Evolutionary conservation across 2,797 vertebrate species (phyloP), one percentile per base, ranked within the genome.

Genomic region (Crypturellus tataupa): DNA sequence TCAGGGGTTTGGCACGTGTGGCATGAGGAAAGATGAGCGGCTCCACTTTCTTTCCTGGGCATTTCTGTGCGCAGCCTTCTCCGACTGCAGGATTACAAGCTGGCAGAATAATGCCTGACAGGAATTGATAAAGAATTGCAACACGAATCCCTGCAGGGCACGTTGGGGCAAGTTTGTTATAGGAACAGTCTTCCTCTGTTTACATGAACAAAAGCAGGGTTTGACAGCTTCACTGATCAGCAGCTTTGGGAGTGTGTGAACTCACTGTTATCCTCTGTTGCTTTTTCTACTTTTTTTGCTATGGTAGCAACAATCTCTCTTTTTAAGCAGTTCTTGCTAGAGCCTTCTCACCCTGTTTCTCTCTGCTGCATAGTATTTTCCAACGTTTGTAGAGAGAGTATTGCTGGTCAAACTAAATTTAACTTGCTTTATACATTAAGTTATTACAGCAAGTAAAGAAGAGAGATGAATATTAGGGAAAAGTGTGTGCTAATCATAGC

Each of bases 171-270:
- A 94, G 83, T 93, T 92, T 90, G 92, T 96, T 86, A 92, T 70
- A 94, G 88, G 87, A 96, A 93, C 71, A 90, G 90, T 91, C 87
- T 84, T 86, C 68, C 86, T 93, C 76, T 96, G 91, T 97, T 97
- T 94, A 90, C 73, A 69, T 64, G 95, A 95, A 92, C 96, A 93
- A 92, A 95, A 92, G 73, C 83, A 46, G 93, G 80, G 85, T 87
- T 91, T 95, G 95, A 96, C 92, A 85, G 88, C 73, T 95, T 59
- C 69, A 67, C 93, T 94, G 92, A 65, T 96, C 92, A 90, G 88
- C 95, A 93, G 90, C 93, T 96, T 95, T 88, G 80, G 23, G 83
- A 94, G 80, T 89, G 49, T 93, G 81, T 95, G 89, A 96, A 94
- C 75, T 89, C 89, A 20, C 90, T 80, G 85, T 82, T 92, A 17